Evolutionary conservation across 2,888 invertebrate genomes (phyloP), one percentile per base, ranked within the genome.

Genomic region (Apocheima hispidaria): DNA sequence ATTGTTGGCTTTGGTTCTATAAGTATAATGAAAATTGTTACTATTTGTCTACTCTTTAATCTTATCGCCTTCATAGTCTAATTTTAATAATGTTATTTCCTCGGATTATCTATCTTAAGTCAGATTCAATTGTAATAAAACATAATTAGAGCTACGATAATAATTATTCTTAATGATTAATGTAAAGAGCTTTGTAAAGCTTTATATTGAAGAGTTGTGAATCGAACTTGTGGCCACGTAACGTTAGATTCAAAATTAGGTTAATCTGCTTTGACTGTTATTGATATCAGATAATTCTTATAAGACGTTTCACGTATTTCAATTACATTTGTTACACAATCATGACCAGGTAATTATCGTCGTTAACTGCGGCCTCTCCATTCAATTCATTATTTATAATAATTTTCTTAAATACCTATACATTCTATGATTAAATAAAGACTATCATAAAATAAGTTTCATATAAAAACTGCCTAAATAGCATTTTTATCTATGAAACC

Each of bases 161-260:
- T 75, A 79, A 84, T 61, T 68, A 70, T 46, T 16, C 33, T 84
- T 84, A 79, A 82, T 51, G 74, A 84, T 79, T 88, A 88, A 88
- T 88, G 84, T 91, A 89, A 92, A 84, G 92, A 92, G 92, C 92
- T 92, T 92, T 84, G 87, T 81, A 78, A 91, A 91, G 92, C 92
- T 92, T 92, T 92, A 92, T 91, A 84, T 86, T 83, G 84, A 87
- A 90, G 92, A 87, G 92, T 92, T 92, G 92, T 92, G 92, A 92
- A 92, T 89, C 90, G 89, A 92, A 91, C 90, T 83, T 89, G 90
- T 89, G 90, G 91, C 92, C 92, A 91, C 83, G 81, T 88, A 88
- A 85, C 72, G 74, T 84, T 87, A 89, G 83, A 86, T 79, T 83
- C 84, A 79, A 84, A 82, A 81, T 83, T 88, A 88, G 84, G 71